Evolutionary conservation across 2,888 invertebrate genomes (phyloP).

Genomic region (Tetragonula carbonaria): DNA sequence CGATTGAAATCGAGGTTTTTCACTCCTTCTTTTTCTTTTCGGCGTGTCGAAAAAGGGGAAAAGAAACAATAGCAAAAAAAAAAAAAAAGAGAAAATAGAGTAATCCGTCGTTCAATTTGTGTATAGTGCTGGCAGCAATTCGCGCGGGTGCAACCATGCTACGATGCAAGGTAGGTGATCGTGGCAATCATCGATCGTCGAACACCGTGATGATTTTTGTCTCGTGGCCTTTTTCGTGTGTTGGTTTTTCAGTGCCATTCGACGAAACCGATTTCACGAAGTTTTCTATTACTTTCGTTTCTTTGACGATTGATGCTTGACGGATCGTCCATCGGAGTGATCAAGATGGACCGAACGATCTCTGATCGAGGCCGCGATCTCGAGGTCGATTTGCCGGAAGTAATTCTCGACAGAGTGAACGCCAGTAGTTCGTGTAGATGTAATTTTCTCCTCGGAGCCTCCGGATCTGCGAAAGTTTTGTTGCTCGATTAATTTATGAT

Average conservation of each 20-base stretch:
- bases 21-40: not conserved
- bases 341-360: slow-evolving; percentile 2
- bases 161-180: slow-evolving; percentile 77
- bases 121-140: slow-evolving; percentile 69
- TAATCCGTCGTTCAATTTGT: slow-evolving; percentile 48
- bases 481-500: not conserved
- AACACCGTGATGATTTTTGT: not conserved
- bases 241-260: not conserved
- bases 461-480: not conserved
- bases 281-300: not conserved
- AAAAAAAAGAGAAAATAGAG: not conserved
- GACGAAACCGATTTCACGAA: not conserved
- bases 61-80: not conserved
- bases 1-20: slow-evolving; percentile 32
- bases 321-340: slow-evolving; percentile 1
- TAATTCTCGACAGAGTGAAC: slow-evolving; percentile 6
- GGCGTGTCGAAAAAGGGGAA: slow-evolving; percentile 1
- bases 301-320: not conserved
- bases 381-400: slow-evolving; percentile 35
- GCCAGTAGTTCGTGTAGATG: slow-evolving; percentile 2
- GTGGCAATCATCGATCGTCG: not conserved
- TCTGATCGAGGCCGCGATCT: slow-evolving; percentile 1
- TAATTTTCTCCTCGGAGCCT: slow-evolving; percentile 6
- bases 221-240: not conserved
- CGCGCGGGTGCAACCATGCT: slow-evolving; percentile 77